Evolutionary conservation across 2,797 vertebrate species (phyloP).

Genomic region (Argentina silus): DNA sequence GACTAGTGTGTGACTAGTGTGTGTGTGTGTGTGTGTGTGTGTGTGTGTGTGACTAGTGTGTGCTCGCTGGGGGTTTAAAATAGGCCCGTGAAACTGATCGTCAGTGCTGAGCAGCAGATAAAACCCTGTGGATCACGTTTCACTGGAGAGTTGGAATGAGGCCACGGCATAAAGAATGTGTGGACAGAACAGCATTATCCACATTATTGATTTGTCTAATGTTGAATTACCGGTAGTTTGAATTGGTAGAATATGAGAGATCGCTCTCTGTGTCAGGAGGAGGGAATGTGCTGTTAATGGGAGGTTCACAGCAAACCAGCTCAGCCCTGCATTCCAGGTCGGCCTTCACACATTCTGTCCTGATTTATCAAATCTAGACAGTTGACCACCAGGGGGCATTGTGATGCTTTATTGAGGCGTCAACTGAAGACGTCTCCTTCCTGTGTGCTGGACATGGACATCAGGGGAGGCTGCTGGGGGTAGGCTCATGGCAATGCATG

Average conservation of each 20-base stretch:
- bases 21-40: constrained; percentile 20
- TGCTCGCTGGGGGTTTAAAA: constrained; percentile 57
- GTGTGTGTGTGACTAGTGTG: constrained; percentile 28
- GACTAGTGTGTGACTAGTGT: constrained; percentile 6
- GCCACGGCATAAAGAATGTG: constrained; percentile 24
- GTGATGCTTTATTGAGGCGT: constrained; percentile 54
- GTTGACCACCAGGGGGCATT: constrained; percentile 71
- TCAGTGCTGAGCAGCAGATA: constrained; percentile 50
- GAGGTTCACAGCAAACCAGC: background rate
- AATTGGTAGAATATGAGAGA: background rate
- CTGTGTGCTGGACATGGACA: no score
- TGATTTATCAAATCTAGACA: background rate
- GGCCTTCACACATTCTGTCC: background rate
- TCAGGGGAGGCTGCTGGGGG: no score
- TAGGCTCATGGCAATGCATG: no score
- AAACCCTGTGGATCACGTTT: constrained; percentile 56
- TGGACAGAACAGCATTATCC: constrained; percentile 21
- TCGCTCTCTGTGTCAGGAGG: background rate
- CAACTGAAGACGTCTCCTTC: background rate
- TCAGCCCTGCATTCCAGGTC: background rate
- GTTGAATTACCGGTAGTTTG: background rate
- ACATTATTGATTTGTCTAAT: background rate
- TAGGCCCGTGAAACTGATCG: constrained; percentile 62
- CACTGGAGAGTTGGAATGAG: constrained; percentile 34
- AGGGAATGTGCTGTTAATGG: background rate